A percentile compares a stretch with the other conserved stretches of the same genome.
These are phyloP conservation scores for Caenorhabditis japonica DNA, from an alignment of 2,888 invertebrate species.

Conservation along the genomic window DNA sequence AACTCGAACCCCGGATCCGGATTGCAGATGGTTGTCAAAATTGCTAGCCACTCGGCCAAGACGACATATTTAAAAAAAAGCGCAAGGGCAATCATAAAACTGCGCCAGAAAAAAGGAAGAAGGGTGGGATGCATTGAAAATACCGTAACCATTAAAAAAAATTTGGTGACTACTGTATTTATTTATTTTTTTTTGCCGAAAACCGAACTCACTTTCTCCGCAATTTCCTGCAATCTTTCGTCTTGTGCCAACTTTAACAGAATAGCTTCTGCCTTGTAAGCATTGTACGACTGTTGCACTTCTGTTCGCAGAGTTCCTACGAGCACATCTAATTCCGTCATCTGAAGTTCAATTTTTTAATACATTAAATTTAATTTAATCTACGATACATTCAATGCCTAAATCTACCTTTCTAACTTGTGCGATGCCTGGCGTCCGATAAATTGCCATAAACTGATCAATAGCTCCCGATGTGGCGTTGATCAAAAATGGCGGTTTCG, in stretches of 20 bases:
- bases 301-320: conserved; percentile 63
- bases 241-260: conserved; percentile 58
- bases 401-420: conserved; percentile 54
- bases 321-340: conserved; percentile 63
- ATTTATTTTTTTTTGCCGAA: too few species aligned
- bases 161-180: too few species aligned
- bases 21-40: too few species aligned
- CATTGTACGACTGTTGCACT: conserved; percentile 62
- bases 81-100: too few species aligned
- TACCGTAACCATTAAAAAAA: too few species aligned
- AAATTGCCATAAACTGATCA: conserved; percentile 67
- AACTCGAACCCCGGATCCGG: background rate
- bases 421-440: conserved; percentile 59
- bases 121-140: too few species aligned
- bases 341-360: conserved; percentile 40
- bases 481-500: conserved; percentile 62
- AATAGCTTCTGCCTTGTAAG: conserved; percentile 62
- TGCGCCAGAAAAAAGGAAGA: too few species aligned
- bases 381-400: background rate
- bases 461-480: conserved; percentile 64
- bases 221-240: conserved; percentile 60
- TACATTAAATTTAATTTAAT: background rate
- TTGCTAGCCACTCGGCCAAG: too few species aligned
- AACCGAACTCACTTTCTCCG: conserved; percentile 53
- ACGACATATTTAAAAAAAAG: too few species aligned